Base-by-base conservation (phyloP, 1,140 invertebrate genomes). In the Ephestia elutella region DNA sequence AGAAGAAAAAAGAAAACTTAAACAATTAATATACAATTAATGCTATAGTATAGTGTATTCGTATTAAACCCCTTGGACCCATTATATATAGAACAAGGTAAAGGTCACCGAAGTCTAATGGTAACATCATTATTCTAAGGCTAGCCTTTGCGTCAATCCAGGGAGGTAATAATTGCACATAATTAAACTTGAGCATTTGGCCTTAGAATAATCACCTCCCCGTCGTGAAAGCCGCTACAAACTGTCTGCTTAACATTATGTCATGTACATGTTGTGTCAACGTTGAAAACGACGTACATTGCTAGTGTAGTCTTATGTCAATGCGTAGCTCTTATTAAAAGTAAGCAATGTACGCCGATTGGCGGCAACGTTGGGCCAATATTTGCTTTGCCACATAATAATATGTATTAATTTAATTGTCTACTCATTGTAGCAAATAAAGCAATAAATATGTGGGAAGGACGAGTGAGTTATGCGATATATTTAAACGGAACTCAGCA, bases 361-460 rank as follows among this genome's bases (percentile, higher is more conserved):
- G 2, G 2, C 21, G 2, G 21, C 21, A 25, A 25, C 7, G 21
- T 25, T 25, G 21, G 21, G 21, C 21, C 21, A 25, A 25, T 7
- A 25, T 25, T 2, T 25, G 21, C 21, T 3, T 5, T 13, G 32
- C 3, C 32, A 35, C 32, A 9, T 9, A 44, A 15, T n/a, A 44
- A 44, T 44, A 44, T 44, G 38, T 44, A 44, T 44, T 44, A 15
- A 44, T 44, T 44, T 44, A 44, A 44, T 44, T 44, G 38, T 44
- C n/a, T 44, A 11, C 38, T 44, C 38, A 17, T 44, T 15, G 38
- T 10, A 44, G 38, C 15, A 44, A 44, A 44, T 44, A 44, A 44
- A 44, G 38, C 38, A 5, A 44, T 44, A 44, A 44, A 44, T 44
- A 44, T 17, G n/a, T 44, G 38, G 38, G 38, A 44, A 44, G 38